Conservation (phyloP, 2,888 invertebrate genomes). For the Morinoia aosen region DNA sequence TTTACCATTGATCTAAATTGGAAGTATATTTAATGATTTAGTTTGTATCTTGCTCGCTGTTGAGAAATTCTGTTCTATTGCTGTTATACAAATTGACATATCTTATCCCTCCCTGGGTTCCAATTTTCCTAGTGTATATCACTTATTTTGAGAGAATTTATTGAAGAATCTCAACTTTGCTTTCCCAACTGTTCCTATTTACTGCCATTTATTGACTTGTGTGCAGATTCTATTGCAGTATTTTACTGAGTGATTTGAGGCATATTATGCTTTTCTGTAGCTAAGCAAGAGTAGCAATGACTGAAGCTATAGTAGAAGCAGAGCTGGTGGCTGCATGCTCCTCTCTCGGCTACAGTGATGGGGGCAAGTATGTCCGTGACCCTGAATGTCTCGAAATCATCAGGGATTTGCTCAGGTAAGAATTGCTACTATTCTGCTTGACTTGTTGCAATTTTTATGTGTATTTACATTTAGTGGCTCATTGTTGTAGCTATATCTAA, state of each 20-base stretch:
- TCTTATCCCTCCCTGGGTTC: no score
- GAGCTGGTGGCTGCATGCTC: constrained; percentile 67
- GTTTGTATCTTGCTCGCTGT: no score
- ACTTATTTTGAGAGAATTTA: no score
- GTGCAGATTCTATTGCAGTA: background rate
- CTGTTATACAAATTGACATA: no score
- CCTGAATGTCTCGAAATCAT: constrained; percentile 87
- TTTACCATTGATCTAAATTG: no score
- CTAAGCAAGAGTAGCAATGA: constrained; percentile 46
- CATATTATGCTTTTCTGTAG: background rate
- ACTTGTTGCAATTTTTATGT: background rate
- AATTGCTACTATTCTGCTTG: background rate
- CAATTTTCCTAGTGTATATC: no score
- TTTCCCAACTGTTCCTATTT: no score
- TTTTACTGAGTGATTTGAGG: no score
- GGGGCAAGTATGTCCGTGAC: constrained; percentile 83
- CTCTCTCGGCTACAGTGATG: constrained; percentile 69
- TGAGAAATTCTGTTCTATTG: no score
- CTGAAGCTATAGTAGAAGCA: constrained; percentile 62
- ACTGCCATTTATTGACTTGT: background rate
- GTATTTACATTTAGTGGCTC: background rate
- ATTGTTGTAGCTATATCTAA: background rate
- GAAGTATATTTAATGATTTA: no score
- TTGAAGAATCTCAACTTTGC: no score
- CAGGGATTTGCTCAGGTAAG: constrained; percentile 79